Evolutionary conservation across 2,113 vertebrate genomes (phyloP), one percentile per base, ranked within the genome.

Genomic region (Cryptomyrus ogoouensis): DNA sequence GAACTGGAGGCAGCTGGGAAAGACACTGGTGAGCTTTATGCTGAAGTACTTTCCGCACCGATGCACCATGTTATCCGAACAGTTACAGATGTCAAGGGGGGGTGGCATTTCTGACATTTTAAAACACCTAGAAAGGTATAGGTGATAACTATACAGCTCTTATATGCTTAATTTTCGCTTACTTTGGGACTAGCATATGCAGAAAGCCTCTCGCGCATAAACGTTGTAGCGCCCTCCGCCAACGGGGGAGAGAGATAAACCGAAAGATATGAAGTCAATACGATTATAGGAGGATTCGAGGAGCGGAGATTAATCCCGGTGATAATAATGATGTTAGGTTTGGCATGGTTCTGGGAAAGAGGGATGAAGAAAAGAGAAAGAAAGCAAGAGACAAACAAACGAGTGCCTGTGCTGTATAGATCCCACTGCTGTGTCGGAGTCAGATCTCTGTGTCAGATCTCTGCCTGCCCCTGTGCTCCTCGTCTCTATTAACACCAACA

Each of bases 171-270:
- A 88, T 92, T 90, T 93, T 94, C 92, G 90, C 89, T 86, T 80
- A 92, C 91, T 91, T 92, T 93, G 91, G 88, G 89, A 92, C 92
- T 92, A 94, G 92, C 93, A 92, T 93, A 92, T 70, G 90, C 93
- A 92, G 93, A 95, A 95, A 95, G 94, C 92, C 93, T 94, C 94
- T 94, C 93, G 93, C 95, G 94, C 95, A 95, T 95, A 95, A 94
- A 93, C 94, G 93, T 92, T 91, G 88, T 90, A 91, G 92, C 93
- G 94, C 94, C 93, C 90, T 93, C 92, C 8, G 7, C 9, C 87
- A 77, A 85, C 35, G 35, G 31, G n/a, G 42, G 46, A 31, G 50
- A 46, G 39, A 47, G 52, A 85, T 53, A 47, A 52, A 46, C 4
- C 5, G 12, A 52, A 62, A 50, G 39, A 31, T 5, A 62, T 2